Evolutionary conservation across 2,888 invertebrate species (phyloP).

Genomic region (Ectemnius cavifrons): DNA sequence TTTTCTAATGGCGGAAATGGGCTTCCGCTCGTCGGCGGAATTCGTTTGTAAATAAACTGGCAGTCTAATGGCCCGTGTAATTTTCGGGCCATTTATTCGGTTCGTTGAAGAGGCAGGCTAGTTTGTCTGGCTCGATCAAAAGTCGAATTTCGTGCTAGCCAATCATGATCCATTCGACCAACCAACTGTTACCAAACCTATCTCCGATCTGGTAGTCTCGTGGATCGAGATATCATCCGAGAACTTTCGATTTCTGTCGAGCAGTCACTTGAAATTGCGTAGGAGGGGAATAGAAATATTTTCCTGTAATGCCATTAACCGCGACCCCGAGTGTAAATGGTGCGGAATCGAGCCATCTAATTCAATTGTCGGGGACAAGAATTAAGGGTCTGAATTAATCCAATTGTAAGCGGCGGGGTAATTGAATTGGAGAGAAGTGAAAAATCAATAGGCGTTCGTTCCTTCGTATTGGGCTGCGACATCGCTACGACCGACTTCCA

Average conservation of each 20-base stretch:
- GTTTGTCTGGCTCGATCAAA: slow-evolving; percentile 45
- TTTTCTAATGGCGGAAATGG: slow-evolving; percentile 37
- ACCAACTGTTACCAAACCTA: neutral
- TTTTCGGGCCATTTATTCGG: slow-evolving; percentile 55
- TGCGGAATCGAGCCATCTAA: slow-evolving; percentile 48
- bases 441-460: slow-evolving; percentile 51
- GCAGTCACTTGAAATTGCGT: too few species aligned
- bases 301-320: slow-evolving; percentile 2
- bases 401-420: slow-evolving; percentile 51
- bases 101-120: slow-evolving; percentile 40
- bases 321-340: slow-evolving; percentile 18
- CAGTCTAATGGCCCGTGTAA: slow-evolving; percentile 64
- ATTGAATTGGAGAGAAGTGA: slow-evolving; percentile 57
- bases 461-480: neutral
- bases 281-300: neutral
- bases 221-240: too few species aligned
- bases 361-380: slow-evolving; percentile 51
- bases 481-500: neutral
- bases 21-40: slow-evolving; percentile 39
- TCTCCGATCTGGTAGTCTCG: too few species aligned
- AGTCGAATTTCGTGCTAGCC: slow-evolving; percentile 31
- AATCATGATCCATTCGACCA: slow-evolving; percentile 32
- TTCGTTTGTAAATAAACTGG: slow-evolving; percentile 46
- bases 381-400: slow-evolving; percentile 58
- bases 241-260: too few species aligned